These are phyloP conservation scores for Arion vulgaris DNA, from an alignment of 1,140 invertebrate species.

Conservation along the genomic window DNA sequence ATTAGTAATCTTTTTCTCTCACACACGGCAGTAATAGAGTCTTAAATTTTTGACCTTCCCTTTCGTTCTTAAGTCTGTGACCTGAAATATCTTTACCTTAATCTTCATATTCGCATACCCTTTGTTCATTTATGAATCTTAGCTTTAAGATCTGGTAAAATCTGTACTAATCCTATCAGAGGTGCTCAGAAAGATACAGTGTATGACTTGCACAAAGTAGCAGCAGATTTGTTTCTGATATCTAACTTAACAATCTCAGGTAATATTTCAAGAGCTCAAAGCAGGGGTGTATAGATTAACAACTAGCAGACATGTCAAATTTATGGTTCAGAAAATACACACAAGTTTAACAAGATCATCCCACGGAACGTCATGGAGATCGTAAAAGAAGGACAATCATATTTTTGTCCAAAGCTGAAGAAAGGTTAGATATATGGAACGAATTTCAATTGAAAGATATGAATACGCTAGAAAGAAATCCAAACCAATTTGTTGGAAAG, in stretches of 20 bases:
- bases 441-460: too few relatives aligned
- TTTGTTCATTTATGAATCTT: background rate
- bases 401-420: too few relatives aligned
- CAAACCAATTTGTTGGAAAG: too few relatives aligned
- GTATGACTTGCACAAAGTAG: background rate
- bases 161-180: background rate
- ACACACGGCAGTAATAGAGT: background rate
- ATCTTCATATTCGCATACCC: background rate
- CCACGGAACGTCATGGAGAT: too few relatives aligned
- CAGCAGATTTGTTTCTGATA: background rate
- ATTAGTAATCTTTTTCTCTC: background rate
- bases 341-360: background rate
- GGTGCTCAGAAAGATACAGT: background rate
- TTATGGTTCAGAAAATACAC: background rate
- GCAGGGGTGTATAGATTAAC: background rate
- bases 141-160: background rate
- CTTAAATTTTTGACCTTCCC: background rate
- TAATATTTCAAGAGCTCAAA: background rate
- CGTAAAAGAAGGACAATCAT: too few relatives aligned
- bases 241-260: background rate
- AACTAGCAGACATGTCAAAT: background rate
- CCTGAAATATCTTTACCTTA: background rate
- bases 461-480: too few relatives aligned
- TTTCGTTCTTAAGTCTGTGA: background rate
- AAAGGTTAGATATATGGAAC: too few relatives aligned